These are phyloP conservation scores for Carettochelys insculpta DNA, from an alignment of 2,113 vertebrate genomes.

Conservation along the genomic window DNA sequence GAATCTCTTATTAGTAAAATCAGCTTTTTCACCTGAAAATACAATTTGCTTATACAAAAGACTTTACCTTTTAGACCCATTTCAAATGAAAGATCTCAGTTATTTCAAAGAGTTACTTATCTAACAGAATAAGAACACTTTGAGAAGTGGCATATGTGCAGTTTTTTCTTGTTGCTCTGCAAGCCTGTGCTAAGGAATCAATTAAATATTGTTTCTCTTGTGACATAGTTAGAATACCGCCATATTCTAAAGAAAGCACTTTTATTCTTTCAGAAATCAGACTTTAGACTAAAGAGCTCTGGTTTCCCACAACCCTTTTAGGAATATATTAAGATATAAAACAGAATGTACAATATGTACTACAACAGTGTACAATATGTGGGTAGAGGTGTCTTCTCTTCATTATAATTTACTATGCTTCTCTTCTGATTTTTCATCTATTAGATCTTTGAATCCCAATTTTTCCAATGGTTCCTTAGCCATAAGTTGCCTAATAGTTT, in stretches of 20 bases:
- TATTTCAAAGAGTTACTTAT: background rate
- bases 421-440: constrained; percentile 68
- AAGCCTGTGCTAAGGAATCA: background rate
- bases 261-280: background rate
- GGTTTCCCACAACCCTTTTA: background rate
- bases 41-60: background rate
- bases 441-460: constrained; percentile 89
- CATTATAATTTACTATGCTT: constrained; percentile 58
- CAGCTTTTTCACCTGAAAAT: background rate
- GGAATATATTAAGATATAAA: background rate
- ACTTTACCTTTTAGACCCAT: background rate
- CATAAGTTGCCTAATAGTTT: constrained; percentile 97
- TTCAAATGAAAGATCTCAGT: background rate
- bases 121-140: background rate
- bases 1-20: background rate
- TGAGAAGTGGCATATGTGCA: background rate
- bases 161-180: background rate
- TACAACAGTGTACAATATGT: background rate
- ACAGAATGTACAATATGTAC: constrained; percentile 1
- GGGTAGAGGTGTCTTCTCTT: background rate
- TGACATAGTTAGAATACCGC: background rate
- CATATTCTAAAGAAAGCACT: background rate
- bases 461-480: constrained; percentile 90
- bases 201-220: background rate
- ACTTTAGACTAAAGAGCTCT: background rate